These are phyloP conservation scores for Odobenus rosmarus DNA, from an alignment of 2,113 vertebrate genomes.

Conservation along the genomic window DNA sequence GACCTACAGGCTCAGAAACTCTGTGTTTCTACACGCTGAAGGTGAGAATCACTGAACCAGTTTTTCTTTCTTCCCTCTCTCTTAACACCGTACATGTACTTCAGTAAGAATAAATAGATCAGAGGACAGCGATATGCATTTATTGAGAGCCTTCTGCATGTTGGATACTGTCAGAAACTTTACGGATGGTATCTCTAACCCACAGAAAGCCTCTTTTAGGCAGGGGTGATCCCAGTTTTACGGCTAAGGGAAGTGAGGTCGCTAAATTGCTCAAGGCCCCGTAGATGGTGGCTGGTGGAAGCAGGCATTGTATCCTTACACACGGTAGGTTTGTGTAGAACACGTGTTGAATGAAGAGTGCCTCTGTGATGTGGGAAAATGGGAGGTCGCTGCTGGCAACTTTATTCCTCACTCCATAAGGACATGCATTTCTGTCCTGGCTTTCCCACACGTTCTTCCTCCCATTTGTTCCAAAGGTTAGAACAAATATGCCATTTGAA, in stretches of 20 bases:
- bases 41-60: neutral
- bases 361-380: neutral
- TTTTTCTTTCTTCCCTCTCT: neutral
- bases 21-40: neutral
- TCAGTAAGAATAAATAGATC: neutral
- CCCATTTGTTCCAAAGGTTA: neutral
- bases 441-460: neutral
- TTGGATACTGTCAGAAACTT: neutral
- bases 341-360: rapidly evolving
- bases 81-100: neutral
- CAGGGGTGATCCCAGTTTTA: neutral
- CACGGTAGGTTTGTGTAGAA: neutral
- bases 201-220: neutral
- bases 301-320: neutral
- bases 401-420: neutral
- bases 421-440: neutral
- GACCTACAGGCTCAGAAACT: neutral
- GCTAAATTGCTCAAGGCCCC: neutral
- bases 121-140: neutral
- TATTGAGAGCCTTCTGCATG: neutral
- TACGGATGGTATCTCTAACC: neutral
- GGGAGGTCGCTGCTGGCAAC: neutral
- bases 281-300: neutral
- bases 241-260: neutral
- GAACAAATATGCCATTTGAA: neutral